phyloP scores from a whole-genome alignment of 2,888 invertebrate species.

The Patella ulyssiponensis region DNA sequence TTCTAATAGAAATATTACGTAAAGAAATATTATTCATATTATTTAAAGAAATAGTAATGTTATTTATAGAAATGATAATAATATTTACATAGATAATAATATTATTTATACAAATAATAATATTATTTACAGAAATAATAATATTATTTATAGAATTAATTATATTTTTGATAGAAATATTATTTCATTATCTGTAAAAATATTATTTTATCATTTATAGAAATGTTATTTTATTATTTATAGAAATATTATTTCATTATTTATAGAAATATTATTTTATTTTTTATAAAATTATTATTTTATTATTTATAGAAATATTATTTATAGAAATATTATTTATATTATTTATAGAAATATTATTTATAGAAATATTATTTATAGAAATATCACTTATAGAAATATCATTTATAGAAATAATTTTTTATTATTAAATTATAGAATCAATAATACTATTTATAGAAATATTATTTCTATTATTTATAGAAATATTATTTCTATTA shows the following conservation, averaged over 20 bases:
- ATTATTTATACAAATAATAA: background rate
- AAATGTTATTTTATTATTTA: background rate
- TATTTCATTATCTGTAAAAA: no score
- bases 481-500: background rate
- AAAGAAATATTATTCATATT: background rate
- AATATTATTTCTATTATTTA: background rate
- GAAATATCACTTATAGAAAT: no score
- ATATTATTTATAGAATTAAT: background rate
- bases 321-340: background rate
- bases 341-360: constrained; percentile 1
- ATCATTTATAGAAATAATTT: background rate
- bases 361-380: background rate
- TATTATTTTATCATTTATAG: no score
- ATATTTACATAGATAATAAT: no score
- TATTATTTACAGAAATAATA: background rate
- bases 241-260: background rate
- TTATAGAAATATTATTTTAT: background rate
- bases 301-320: background rate
- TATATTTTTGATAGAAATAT: background rate
- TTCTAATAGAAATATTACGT: background rate
- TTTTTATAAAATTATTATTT: background rate
- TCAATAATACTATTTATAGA: background rate
- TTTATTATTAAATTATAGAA: background rate
- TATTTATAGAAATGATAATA: no score
- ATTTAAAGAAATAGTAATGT: no score